phyloP scores from a whole-genome alignment of 2,113 vertebrate genomes.

The Naja naja region DNA sequence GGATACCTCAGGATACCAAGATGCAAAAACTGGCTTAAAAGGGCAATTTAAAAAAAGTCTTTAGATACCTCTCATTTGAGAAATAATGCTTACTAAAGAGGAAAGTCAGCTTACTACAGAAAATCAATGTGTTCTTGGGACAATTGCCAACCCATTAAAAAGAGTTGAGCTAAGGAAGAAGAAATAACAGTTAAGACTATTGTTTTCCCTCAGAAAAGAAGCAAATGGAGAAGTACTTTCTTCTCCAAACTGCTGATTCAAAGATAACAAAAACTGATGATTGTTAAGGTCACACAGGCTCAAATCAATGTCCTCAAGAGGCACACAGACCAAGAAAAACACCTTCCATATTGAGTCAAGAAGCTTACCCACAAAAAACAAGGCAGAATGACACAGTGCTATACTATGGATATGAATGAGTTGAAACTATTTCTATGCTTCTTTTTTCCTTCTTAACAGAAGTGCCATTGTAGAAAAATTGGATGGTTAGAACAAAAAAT shows the following conservation, averaged over 20 bases:
- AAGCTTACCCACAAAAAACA: neutral
- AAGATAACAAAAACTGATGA: constrained; percentile 35
- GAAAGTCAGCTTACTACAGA: constrained; percentile 51
- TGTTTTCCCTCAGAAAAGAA: constrained; percentile 31
- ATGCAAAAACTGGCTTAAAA: neutral
- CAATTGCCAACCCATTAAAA: constrained; percentile 38
- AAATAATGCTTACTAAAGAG: constrained; percentile 19
- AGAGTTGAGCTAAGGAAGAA: constrained; percentile 44
- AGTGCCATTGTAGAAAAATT: constrained; percentile 8
- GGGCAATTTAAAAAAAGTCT: constrained; percentile 2
- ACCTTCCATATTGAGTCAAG: constrained; percentile 17
- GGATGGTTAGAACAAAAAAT: constrained; percentile 10
- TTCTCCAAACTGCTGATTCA: constrained; percentile 32
- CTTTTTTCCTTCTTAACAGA: constrained; percentile 9
- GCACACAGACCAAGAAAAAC: constrained; percentile 5
- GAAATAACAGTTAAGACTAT: constrained; percentile 44
- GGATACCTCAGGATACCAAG: neutral
- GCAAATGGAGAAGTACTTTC: constrained; percentile 43
- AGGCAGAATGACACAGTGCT: neutral
- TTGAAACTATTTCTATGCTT: constrained; percentile 9
- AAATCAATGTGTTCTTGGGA: constrained; percentile 60
- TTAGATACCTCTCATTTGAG: constrained; percentile 37
- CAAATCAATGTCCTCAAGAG: constrained; percentile 38
- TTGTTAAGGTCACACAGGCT: constrained; percentile 30
- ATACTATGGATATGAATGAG: neutral